Conservation (phyloP, 2,888 invertebrate genomes). For the Diplolepis rosae region DNA sequence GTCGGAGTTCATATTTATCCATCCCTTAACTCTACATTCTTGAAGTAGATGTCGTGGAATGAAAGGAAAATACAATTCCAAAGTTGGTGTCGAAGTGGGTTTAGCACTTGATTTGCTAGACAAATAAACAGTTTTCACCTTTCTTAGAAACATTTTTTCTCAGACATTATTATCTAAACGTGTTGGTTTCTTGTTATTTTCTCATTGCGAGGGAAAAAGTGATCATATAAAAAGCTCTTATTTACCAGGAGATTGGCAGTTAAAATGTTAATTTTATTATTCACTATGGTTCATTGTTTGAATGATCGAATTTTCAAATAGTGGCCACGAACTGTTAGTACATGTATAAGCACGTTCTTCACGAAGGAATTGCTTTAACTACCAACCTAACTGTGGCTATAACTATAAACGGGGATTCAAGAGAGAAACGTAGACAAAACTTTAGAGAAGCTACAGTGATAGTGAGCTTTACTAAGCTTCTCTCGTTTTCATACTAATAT, state of each 20-base stretch:
- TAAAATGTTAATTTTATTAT: background rate
- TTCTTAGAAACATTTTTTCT: background rate
- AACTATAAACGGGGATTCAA: constrained; percentile 26
- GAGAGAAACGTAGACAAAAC: constrained; percentile 21
- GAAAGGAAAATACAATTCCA: background rate
- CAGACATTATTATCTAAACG: background rate
- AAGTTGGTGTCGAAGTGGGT: background rate
- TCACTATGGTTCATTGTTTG: background rate
- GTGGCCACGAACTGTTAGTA: background rate
- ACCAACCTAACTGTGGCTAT: constrained; percentile 2
- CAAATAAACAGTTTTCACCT: background rate
- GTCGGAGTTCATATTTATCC: constrained; percentile 9
- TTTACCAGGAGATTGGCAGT: background rate
- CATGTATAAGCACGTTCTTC: background rate
- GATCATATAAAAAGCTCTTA: background rate
- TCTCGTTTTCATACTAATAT: constrained; percentile 34
- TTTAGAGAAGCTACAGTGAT: background rate
- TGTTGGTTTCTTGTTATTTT: background rate
- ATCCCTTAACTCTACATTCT: constrained; percentile 13
- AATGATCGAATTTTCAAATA: constrained; percentile 7
- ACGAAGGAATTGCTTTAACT: constrained; percentile 8
- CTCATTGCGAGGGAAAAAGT: background rate
- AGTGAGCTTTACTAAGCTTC: constrained; percentile 14
- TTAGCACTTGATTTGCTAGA: background rate
- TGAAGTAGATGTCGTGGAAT: constrained; percentile 6